Percentiles rank a stretch among this genome's conserved stretches.
phyloP scores from a whole-genome alignment of 2,888 invertebrate species.

The Drosophila mimica region DNA sequence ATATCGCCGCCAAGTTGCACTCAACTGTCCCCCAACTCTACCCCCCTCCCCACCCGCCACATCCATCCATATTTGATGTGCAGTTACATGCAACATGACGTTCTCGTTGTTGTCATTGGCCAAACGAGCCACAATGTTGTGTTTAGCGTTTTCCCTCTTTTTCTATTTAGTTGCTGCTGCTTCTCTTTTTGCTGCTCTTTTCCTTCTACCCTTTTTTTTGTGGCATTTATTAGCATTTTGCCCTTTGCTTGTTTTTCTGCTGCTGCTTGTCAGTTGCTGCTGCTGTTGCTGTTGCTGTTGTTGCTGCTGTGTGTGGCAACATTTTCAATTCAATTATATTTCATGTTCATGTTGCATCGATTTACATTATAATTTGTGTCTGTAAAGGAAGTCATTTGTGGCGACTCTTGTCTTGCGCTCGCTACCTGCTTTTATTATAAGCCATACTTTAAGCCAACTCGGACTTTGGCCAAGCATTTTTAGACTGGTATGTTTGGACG shows the following conservation, averaged over 20 bases:
- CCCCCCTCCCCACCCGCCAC: conserved; percentile 1
- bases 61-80: conserved; percentile 73
- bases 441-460: conserved; percentile 7
- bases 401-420: conserved; percentile 12
- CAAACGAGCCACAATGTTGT: conserved; percentile 73
- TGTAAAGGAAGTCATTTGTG: conserved; percentile 78
- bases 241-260: conserved; percentile 58
- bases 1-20: conserved; percentile 69
- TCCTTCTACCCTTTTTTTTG: conserved; percentile 22
- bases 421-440: conserved; percentile 15
- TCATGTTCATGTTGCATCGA: conserved; percentile 80
- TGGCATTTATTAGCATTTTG: conserved; percentile 78
- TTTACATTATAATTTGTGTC: conserved; percentile 79
- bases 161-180: conserved; percentile 30
- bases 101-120: conserved; percentile 68
- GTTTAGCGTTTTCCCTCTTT: conserved; percentile 57
- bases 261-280: conserved; percentile 34
- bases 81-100: conserved; percentile 77
- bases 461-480: not conserved
- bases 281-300: conserved; percentile 21
- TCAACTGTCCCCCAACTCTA: conserved; percentile 11
- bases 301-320: conserved; percentile 71
- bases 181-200: conserved; percentile 5
- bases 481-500: not conserved
- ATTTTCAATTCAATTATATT: conserved; percentile 79